phyloP scores from a whole-genome alignment of 2,797 vertebrate genomes.

The Pangasius krempfi region DNA sequence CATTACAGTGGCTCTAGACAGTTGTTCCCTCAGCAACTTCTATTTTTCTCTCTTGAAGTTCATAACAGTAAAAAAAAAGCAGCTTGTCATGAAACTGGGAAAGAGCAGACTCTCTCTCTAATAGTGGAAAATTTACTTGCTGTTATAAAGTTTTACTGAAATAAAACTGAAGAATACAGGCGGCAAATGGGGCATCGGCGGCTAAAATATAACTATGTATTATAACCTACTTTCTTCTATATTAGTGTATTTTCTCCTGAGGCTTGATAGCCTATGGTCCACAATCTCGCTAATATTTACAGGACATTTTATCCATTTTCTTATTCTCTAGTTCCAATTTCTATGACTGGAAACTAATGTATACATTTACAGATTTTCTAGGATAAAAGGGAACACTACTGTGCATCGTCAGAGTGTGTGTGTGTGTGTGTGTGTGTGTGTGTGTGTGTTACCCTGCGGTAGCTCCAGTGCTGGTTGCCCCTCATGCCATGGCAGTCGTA shows the following conservation, averaged over 20 bases:
- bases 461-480: slow-evolving; percentile 88
- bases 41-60: not conserved
- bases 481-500: slow-evolving; percentile 92
- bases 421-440: not conserved
- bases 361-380: not conserved
- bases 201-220: not conserved
- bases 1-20: not conserved
- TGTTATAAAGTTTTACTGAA: not conserved
- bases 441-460: slow-evolving; percentile 77
- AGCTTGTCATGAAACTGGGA: not conserved
- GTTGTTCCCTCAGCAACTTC: not conserved
- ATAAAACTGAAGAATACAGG: not conserved
- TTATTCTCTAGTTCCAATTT: not conserved
- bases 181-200: not conserved
- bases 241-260: not conserved
- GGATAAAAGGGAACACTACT: not conserved
- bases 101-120: not conserved
- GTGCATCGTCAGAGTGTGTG: not conserved
- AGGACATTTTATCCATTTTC: not conserved
- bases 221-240: not conserved
- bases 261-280: not conserved
- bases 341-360: not conserved
- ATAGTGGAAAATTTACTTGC: not conserved
- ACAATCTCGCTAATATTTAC: not conserved
- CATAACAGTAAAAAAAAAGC: not conserved